Evolutionary conservation across 2,888 invertebrate species (phyloP).

Genomic region (Ectemnius lituratus): DNA sequence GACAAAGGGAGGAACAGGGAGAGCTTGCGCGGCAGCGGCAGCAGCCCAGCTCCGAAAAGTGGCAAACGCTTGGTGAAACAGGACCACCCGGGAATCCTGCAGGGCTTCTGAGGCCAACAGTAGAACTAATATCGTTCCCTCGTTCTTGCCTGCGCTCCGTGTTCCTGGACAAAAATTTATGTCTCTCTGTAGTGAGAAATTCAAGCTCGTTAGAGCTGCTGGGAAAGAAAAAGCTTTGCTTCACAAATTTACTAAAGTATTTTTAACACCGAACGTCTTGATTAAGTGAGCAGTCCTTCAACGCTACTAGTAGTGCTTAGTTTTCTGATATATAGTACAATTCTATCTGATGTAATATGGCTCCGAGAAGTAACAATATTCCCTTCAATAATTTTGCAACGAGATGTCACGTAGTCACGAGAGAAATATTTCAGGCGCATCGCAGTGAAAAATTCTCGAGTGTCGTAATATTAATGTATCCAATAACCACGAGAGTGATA

Average conservation of each 20-base stretch:
- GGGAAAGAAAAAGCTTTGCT: too few relatives aligned
- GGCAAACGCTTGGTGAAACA: neutral
- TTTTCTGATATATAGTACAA: too few relatives aligned
- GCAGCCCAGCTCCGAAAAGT: constrained; percentile 7
- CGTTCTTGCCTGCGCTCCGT: constrained; percentile 1
- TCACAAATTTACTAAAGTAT: too few relatives aligned
- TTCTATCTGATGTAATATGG: too few relatives aligned
- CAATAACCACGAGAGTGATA: neutral
- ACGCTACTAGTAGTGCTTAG: too few relatives aligned
- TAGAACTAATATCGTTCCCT: constrained; percentile 27
- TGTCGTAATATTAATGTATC: constrained; percentile 1
- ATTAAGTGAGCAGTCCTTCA: too few relatives aligned
- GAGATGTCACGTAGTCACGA: neutral
- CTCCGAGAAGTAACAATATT: neutral
- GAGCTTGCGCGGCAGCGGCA: neutral
- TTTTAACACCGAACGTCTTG: too few relatives aligned
- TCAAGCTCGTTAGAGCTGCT: too few relatives aligned
- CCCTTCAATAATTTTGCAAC: neutral
- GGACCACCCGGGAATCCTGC: constrained; percentile 2
- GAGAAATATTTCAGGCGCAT: neutral
- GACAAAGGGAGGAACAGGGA: constrained; percentile 11
- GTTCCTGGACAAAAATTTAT: constrained; percentile 35
- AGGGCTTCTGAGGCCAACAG: constrained; percentile 21
- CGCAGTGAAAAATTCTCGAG: neutral
- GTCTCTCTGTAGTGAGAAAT: neutral